Evolutionary conservation across 1,140 invertebrate genomes (phyloP).

Genomic region (Drosophila carrolli): DNA sequence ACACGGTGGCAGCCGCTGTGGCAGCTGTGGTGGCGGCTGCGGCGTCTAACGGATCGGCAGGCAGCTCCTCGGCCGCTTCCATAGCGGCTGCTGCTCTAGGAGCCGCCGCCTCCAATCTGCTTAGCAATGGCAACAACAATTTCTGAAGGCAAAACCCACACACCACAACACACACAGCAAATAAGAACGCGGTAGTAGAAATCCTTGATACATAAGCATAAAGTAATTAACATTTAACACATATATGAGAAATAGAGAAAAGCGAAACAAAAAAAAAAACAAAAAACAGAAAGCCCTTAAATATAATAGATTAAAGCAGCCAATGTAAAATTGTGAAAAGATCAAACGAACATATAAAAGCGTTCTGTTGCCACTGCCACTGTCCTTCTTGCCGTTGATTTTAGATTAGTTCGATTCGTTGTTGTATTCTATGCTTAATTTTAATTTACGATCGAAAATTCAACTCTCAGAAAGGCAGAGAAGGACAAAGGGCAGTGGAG

Average conservation of each 20-base stretch:
- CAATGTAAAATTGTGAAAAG: conserved; percentile 62
- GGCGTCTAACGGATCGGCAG: conserved; percentile 52
- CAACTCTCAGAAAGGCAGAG: conserved; percentile 3
- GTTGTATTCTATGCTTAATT: conserved; percentile 46
- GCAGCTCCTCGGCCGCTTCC: conserved; percentile 56
- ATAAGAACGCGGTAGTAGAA: conserved; percentile 72
- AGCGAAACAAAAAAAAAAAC: conserved; percentile 39
- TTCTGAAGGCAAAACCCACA: conserved; percentile 38
- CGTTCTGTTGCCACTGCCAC: conserved; percentile 20
- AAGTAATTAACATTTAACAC: conserved; percentile 69
- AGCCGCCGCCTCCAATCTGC: conserved; percentile 68
- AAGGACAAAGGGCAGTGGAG: conserved; percentile 19
- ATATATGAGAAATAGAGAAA: conserved; percentile 52
- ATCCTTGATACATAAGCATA: conserved; percentile 80
- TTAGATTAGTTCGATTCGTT: conserved; percentile 31
- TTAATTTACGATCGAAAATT: conserved; percentile 32
- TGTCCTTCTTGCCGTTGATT: conserved; percentile 19
- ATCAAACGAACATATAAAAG: conserved; percentile 23
- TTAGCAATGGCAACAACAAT: conserved; percentile 56
- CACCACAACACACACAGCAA: conserved; percentile 22
- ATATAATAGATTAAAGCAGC: conserved; percentile 53
- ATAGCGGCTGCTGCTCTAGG: conserved; percentile 67
- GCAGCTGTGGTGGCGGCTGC: conserved; percentile 70
- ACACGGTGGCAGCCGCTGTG: conserved; percentile 68
- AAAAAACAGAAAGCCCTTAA: conserved; percentile 24